Evolutionary conservation across 2,797 vertebrate species (phyloP).

Genomic region (Pygocentrus nattereri): DNA sequence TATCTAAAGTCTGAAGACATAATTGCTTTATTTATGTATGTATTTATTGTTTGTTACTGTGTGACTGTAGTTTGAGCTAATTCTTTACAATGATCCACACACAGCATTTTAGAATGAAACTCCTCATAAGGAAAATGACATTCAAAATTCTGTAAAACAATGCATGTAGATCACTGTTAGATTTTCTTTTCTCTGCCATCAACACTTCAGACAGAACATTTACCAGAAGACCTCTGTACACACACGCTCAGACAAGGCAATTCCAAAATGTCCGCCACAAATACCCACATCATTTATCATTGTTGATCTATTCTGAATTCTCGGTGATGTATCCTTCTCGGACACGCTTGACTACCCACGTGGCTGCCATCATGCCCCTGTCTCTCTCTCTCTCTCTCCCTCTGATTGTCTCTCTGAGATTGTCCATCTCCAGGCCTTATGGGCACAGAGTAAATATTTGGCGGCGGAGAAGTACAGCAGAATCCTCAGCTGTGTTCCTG

Average conservation of each 20-base stretch:
- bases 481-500: slow-evolving; percentile 47
- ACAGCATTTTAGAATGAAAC: too few species aligned
- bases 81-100: too few species aligned
- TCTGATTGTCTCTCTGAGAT: slow-evolving; percentile 23
- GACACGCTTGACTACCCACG: slow-evolving; percentile 51
- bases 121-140: not conserved
- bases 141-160: not conserved
- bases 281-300: slow-evolving; percentile 67
- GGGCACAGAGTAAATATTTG: slow-evolving; percentile 53
- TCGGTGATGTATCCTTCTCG: slow-evolving; percentile 55
- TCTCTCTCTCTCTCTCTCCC: slow-evolving; percentile 26
- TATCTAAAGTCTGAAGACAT: too few species aligned
- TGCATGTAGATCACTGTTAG: not conserved
- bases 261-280: slow-evolving; percentile 64
- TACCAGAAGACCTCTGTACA: not conserved
- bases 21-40: too few species aligned
- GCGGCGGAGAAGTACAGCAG: slow-evolving; percentile 41
- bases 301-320: slow-evolving; percentile 64
- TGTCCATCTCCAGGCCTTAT: slow-evolving; percentile 41
- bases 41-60: too few species aligned
- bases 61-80: too few species aligned
- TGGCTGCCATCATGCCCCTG: slow-evolving; percentile 40
- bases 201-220: slow-evolving; percentile 18
- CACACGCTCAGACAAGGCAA: slow-evolving; percentile 35
- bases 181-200: slow-evolving; percentile 13